Base-by-base conservation (phyloP, 2,113 vertebrate species). In the Pachycephala philippinensis region DNA sequence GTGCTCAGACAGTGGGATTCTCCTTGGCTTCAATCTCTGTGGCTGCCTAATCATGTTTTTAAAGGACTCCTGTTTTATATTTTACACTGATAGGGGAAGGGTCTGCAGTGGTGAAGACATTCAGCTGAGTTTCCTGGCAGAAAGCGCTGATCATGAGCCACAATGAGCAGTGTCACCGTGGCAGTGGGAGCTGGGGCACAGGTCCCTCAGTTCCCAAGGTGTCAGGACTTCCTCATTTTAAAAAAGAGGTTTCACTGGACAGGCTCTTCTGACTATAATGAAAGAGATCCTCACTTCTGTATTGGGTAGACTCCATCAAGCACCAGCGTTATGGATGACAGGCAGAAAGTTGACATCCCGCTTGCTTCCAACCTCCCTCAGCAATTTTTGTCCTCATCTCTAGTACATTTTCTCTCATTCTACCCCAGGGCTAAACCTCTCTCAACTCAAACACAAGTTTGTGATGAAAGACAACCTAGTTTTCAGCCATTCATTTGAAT, bases 271-370 rank as follows among this genome's bases (percentile, higher is more conserved):
- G 53, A 40, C 11, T 26, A 2, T 13, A 39, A n/a, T 37, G n/a
- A 11, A 57, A 31, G 57, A 45, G 28, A 44, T 39, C 20, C 74
- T 92, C 22, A 10, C 42, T 74, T 88, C 53, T 57, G 0, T 75
- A 2, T 39, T 2, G 1, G 10, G 24, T 82, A 45, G 64, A 23
- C 26, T 69, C 44, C 30, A 42, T 26, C 40, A 30, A 18, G 47
- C 31, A 45, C 28, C 65, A 75, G 24, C 0, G 0, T 37, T 57
- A 19, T 0, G 15, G 26, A 10, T 85, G 42, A 33, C 22, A 40
- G 52, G 52, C 65, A 66, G 86, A 75, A 82, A 82, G 15, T 0
- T 57, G 75, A 53, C 42, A 40, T 82, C 56, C 31, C 23, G 1
- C n/a, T 84, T 69, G 30, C 21, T n/a, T 74, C 19, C 40, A 69